Conservation (phyloP, 2,888 invertebrate genomes). For the Ethmia dodecea region DNA sequence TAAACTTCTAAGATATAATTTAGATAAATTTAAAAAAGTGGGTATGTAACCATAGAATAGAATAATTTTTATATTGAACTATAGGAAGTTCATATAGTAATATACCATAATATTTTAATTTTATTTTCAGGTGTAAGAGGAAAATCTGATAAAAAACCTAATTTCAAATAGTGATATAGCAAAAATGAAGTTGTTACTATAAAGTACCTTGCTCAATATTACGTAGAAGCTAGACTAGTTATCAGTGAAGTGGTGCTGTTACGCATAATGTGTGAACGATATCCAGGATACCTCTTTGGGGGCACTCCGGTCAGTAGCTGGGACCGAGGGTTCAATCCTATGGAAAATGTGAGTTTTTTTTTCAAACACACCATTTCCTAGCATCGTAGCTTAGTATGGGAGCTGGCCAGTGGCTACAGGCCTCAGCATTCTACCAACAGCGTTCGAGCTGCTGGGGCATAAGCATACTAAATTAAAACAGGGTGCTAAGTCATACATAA, state of each 20-base stretch:
- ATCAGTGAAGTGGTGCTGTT: constrained; percentile 14
- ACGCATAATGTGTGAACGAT: constrained; percentile 59
- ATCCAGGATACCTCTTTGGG: constrained; percentile 63
- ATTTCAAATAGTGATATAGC: not conserved
- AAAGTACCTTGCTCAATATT: constrained; percentile 16
- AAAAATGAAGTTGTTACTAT: constrained; percentile 11
- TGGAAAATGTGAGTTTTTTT: constrained; percentile 66
- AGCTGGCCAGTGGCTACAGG: too few relatives aligned
- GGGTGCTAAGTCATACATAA: too few relatives aligned
- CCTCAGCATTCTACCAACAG: too few relatives aligned
- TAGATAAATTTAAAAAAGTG: too few relatives aligned
- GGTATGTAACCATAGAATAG: too few relatives aligned
- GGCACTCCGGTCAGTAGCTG: constrained; percentile 72
- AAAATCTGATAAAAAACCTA: not conserved
- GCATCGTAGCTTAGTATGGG: too few relatives aligned
- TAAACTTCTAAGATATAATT: not conserved
- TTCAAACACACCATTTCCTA: too few relatives aligned
- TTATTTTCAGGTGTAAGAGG: constrained; percentile 6
- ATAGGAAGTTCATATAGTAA: not conserved
- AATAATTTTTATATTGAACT: too few relatives aligned
- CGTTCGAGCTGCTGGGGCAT: too few relatives aligned
- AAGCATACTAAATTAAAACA: too few relatives aligned
- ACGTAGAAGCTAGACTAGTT: constrained; percentile 9
- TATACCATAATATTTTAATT: not conserved
- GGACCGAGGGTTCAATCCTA: constrained; percentile 63